Conservation (phyloP, 1,140 invertebrate genomes). For the Holotrichia oblita region DNA sequence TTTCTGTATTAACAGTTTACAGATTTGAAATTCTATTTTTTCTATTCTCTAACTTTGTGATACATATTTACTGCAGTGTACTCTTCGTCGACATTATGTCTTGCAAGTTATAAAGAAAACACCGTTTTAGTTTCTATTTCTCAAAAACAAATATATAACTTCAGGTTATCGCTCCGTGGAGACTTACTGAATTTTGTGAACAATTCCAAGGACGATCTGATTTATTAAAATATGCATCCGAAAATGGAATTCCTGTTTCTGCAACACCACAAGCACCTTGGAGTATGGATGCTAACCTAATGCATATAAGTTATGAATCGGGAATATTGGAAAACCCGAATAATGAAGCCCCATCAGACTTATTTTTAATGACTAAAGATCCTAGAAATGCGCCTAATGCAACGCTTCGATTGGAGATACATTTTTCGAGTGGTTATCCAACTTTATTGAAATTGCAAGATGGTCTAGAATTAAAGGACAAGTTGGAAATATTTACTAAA, state of each 20-base stretch:
- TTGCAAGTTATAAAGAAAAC: neutral
- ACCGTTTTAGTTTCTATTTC: too few species aligned
- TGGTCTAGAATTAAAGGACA: slow-evolving; percentile 58
- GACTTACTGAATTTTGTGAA: slow-evolving; percentile 77
- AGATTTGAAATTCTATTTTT: too few species aligned
- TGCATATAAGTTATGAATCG: slow-evolving; percentile 88
- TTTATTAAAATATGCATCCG: slow-evolving; percentile 77
- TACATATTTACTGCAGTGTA: too few species aligned
- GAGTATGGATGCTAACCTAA: slow-evolving; percentile 88
- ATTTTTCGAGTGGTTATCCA: slow-evolving; percentile 73
- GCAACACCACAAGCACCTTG: slow-evolving; percentile 81
- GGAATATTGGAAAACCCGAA: slow-evolving; percentile 83
- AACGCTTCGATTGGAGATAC: slow-evolving; percentile 69
- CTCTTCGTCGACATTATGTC: too few species aligned
- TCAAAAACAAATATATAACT: neutral
- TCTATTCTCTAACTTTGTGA: too few species aligned
- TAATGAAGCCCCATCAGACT: slow-evolving; percentile 69
- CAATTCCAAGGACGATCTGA: slow-evolving; percentile 79
- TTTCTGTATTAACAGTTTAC: too few species aligned
- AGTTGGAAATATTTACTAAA: slow-evolving; percentile 73
- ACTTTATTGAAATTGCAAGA: slow-evolving; percentile 62
- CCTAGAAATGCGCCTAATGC: slow-evolving; percentile 69
- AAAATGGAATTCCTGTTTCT: slow-evolving; percentile 76
- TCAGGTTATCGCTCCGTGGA: slow-evolving; percentile 85
- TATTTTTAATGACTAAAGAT: slow-evolving; percentile 79